A percentile compares a stretch with the other conserved stretches of the same genome.
These are phyloP conservation scores for Parasteatoda tepidariorum DNA, from an alignment of 1,140 invertebrate species.

Conservation along the genomic window DNA sequence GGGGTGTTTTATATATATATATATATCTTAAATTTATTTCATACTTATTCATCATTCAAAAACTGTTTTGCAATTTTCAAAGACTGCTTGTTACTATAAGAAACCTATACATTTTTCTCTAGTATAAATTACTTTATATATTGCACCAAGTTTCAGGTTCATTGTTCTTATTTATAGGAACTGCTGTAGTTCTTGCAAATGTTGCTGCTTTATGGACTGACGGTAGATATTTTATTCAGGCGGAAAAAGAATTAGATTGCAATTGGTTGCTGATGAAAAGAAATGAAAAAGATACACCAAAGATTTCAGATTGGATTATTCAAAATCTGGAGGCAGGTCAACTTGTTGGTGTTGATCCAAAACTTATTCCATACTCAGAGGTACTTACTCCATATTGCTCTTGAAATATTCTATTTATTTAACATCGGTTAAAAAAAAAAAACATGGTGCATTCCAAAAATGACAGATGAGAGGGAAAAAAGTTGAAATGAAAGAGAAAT, in stretches of 20 bases:
- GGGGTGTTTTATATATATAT: too few relatives aligned
- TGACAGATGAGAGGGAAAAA: neutral
- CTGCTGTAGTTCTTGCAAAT: constrained; percentile 82
- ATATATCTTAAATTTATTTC: too few relatives aligned
- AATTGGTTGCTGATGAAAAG: constrained; percentile 83
- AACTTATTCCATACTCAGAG: constrained; percentile 75
- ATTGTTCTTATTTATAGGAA: constrained; percentile 74
- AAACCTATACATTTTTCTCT: too few relatives aligned
- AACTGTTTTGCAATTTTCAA: too few relatives aligned
- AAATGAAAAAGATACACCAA: constrained; percentile 76
- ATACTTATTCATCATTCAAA: too few relatives aligned
- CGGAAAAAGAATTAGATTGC: constrained; percentile 75
- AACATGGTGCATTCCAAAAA: neutral
- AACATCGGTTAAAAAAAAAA: too few relatives aligned
- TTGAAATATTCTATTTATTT: too few relatives aligned
- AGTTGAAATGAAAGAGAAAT: neutral
- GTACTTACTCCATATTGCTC: too few relatives aligned
- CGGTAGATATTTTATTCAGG: constrained; percentile 94
- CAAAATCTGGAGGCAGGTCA: constrained; percentile 78
- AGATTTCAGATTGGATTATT: constrained; percentile 78
- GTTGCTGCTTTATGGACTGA: constrained; percentile 92
- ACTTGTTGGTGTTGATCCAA: constrained; percentile 87
- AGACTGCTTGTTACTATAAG: too few relatives aligned
- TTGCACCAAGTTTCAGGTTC: too few relatives aligned
- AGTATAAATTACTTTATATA: too few relatives aligned